These are phyloP conservation scores for Nycticryphes semicollaris DNA, from an alignment of 2,113 vertebrate species.

Conservation along the genomic window DNA sequence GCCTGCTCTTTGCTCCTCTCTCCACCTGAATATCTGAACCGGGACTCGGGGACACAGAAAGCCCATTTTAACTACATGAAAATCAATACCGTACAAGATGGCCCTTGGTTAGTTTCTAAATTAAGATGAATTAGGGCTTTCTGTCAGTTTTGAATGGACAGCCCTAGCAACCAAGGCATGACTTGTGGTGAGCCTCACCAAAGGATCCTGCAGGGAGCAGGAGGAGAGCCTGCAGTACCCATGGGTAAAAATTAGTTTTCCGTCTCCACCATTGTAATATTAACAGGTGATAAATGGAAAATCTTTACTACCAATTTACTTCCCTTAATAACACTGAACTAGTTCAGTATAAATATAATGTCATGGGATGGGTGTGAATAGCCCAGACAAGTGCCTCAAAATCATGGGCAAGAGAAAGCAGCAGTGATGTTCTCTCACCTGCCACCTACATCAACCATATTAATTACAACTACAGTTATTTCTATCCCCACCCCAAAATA, in stretches of 20 bases:
- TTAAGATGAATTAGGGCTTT: neutral
- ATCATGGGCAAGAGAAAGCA: neutral
- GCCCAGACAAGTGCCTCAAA: neutral
- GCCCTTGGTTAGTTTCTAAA: neutral
- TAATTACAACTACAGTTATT: neutral
- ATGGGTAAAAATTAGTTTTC: neutral
- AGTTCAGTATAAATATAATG: neutral
- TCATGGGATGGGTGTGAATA: neutral
- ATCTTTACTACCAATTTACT: neutral
- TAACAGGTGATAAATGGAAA: neutral
- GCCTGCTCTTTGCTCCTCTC: neutral
- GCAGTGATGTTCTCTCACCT: neutral
- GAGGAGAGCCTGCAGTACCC: neutral
- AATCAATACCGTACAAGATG: neutral
- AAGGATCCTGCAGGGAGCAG: neutral
- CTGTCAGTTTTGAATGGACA: neutral
- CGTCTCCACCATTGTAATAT: neutral
- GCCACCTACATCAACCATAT: accelerated
- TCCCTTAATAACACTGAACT: neutral
- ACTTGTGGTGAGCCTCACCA: neutral
- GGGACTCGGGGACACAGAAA: neutral
- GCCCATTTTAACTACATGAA: neutral
- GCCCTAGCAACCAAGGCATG: neutral
- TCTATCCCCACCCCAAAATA: neutral
- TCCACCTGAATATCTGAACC: neutral